Base-by-base conservation (phyloP, 1,140 invertebrate species). In the Sitodiplosis mosellana region DNA sequence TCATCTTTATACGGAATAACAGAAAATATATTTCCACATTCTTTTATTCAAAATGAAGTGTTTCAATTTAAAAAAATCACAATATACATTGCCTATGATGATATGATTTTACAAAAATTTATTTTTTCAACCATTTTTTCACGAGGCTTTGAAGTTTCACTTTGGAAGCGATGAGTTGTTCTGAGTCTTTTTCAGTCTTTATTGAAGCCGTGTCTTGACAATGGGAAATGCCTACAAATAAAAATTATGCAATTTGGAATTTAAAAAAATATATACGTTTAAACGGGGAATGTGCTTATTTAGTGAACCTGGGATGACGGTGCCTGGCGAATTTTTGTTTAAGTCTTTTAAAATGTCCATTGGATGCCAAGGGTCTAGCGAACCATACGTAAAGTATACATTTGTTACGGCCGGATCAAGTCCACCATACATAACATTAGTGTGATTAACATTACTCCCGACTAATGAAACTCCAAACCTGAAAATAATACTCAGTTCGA, bases 181-280 rank as follows among this genome's bases (percentile, higher is more conserved):
- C n/a, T n/a, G n/a, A n/a, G n/a, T n/a, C n/a, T n/a, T n/a, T n/a
- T n/a, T n/a, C n/a, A n/a, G n/a, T n/a, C n/a, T n/a, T n/a, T n/a
- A 74, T 70, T 8, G 69, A 65, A 51, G 71, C 70, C 68, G 85
- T 76, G 64, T 85, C 82, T 15, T 75, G 70, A 59, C 83, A 86
- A 57, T 87, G 83, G 0, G 83, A 57, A 86, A 83, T 0, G 83
- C 79, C 79, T 74, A 51, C 58, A 54, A 48, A 49, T 51, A 46
- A 27, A 55, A 48, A 34, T 17, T 50, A 51, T 18, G 58, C 48
- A 50, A 56, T 51, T 10, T 33, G 45, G 43, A 42, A 12, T 33
- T n/a, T n/a, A n/a, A n/a, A 17, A 17, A 36, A 46, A 15, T 20
- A 43, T 36, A 12, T 27, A 22, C 2, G 21, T 18, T 49, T 38